Evolutionary conservation across 2,888 invertebrate species (phyloP), one percentile per base, ranked within the genome.

Genomic region (Catocala nupta): DNA sequence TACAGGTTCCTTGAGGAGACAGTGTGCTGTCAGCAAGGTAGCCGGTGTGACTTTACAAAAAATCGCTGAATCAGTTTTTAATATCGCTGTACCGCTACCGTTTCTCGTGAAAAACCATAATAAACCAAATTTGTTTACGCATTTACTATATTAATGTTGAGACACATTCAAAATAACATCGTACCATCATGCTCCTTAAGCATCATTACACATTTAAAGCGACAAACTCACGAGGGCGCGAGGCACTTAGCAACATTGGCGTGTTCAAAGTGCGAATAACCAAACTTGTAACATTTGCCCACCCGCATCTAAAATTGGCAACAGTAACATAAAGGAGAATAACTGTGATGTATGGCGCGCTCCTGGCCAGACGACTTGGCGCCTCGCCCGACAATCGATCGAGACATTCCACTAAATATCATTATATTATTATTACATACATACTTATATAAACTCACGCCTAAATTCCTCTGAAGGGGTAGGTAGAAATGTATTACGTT

Each of bases 351-450:
- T 75, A 78, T 66, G 65, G 48, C 33, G 48, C 47, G 54, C 59
- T 66, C 59, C 57, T 13, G 59, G 52, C 60, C 73, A 82, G 84
- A 84, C 84, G 50, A 65, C 67, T 63, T 61, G 85, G 82, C 85
- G 84, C 81, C 85, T 49, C 48, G 56, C 74, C 66, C 75, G 69
- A 59, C 57, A 73, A 81, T 78, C 75, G 71, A 77, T 73, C 59
- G 70, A 79, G 74, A 73, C 68, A 70, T 63, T 66, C 71, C 67
- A 55, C 63, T 64, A 42, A 53, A 63, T 53, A 56, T 47, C 64
- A 60, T 39, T 52, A 52, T 39, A 34, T 34, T 45, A 45, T 12
- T 45, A 10, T 8, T 42, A 11, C 5, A 42, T 42, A 10, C 42
- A 10, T 42, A 42, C 4, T 5, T 10, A 10, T 25, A 25, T 25